phyloP scores from a whole-genome alignment of 2,797 vertebrate genomes.

The Potorous gilbertii region DNA sequence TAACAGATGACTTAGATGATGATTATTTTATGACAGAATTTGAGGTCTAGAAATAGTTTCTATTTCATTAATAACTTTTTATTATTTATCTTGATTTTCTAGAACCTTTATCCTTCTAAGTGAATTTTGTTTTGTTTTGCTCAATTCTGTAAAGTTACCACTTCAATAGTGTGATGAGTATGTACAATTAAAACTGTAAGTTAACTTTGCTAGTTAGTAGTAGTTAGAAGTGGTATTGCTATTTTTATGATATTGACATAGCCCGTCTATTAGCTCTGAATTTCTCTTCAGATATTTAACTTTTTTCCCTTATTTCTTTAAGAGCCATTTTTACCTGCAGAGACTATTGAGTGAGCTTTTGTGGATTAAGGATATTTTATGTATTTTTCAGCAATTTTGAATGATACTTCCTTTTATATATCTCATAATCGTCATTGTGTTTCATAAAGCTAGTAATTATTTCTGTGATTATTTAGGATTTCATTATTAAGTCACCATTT shows the following conservation, averaged over 20 bases:
- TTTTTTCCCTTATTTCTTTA: not conserved
- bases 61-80: not conserved
- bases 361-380: not conserved
- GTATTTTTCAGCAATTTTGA: not conserved
- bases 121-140: not conserved
- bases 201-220: not conserved
- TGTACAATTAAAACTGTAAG: not conserved
- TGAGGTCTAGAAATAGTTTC: not conserved
- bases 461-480: not conserved
- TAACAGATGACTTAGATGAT: not conserved
- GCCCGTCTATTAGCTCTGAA: not conserved
- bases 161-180: not conserved
- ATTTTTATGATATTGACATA: not conserved
- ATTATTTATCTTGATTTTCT: not conserved
- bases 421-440: not conserved
- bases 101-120: not conserved
- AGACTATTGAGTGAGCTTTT: not conserved
- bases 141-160: not conserved
- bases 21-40: not conserved
- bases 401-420: not conserved
- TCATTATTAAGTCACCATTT: not conserved
- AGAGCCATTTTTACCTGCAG: not conserved
- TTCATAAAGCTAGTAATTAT: not conserved
- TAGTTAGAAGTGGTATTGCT: not conserved
- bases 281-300: not conserved